phyloP scores from a whole-genome alignment of 2,797 vertebrate genomes.

The Acipenser oxyrinchus region DNA sequence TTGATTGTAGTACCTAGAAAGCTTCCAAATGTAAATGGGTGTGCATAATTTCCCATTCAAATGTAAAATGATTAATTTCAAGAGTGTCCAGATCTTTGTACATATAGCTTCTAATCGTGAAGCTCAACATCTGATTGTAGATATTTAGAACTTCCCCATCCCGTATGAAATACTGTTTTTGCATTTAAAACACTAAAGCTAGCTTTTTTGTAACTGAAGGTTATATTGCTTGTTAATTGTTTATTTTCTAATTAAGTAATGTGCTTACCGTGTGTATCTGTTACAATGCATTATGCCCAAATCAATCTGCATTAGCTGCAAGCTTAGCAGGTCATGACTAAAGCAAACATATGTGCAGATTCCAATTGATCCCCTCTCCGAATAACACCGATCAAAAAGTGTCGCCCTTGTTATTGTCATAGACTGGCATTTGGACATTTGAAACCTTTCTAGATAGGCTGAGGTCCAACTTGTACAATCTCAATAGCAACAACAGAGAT shows the following conservation, averaged over 20 bases:
- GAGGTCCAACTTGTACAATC: too few relatives aligned
- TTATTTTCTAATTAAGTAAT: too few relatives aligned
- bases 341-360: slow-evolving; percentile 29
- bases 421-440: slow-evolving; percentile 10
- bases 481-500: too few relatives aligned
- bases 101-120: too few relatives aligned
- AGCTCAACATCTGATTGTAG: too few relatives aligned
- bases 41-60: background rate
- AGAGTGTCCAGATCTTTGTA: too few relatives aligned
- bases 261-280: background rate
- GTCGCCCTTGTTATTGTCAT: slow-evolving; percentile 28
- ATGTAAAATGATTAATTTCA: background rate
- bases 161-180: too few relatives aligned
- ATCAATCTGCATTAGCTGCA: slow-evolving; percentile 31
- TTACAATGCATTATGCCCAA: slow-evolving; percentile 5
- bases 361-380: slow-evolving; percentile 30
- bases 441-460: slow-evolving; percentile 3
- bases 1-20: background rate
- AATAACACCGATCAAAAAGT: slow-evolving; percentile 28
- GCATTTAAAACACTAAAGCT: too few relatives aligned
- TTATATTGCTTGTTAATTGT: too few relatives aligned
- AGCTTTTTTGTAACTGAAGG: too few relatives aligned
- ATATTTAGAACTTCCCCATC: too few relatives aligned
- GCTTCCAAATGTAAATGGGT: background rate
- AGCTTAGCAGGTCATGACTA: slow-evolving; percentile 24